Evolutionary conservation across 1,140 invertebrate genomes (phyloP), one percentile per base, ranked within the genome.

Genomic region (Drosophila fuyamai): DNA sequence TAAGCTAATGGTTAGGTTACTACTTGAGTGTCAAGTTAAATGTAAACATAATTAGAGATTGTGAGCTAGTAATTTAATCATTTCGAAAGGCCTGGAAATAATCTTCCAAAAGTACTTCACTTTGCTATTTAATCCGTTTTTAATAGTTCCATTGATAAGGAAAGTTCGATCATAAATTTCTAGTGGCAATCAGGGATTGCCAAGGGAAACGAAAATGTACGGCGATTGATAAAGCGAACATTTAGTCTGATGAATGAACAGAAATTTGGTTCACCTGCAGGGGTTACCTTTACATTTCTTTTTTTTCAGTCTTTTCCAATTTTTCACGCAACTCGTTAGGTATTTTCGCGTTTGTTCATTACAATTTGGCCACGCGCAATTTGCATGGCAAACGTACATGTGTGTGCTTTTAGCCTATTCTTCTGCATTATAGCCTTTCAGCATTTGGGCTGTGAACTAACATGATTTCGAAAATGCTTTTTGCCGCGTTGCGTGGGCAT

Each of bases 361-460:
- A 58, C 62, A 70, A 76, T 62, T 84, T 84, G 53, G 76, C 57
- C 48, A 68, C 51, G 81, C 59, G 43, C 62, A 84, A 84, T 84
- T 83, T 83, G 76, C 81, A 83, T 83, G 50, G 46, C 40, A 65
- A 61, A 76, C 48, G 50, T 67, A 36, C 41, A 27, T 18, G 35
- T 53, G 40, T 51, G 35, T 29, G 12, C 40, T 40, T 14, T 27
- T 47, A 10, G 40, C 27, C 62, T 23, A 51, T 67, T 58, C 44
- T 72, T 40, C 60, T 62, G 50, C 41, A 47, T 66, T 74, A 51
- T 58, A 40, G 53, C 29, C 14, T 50, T 41, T 58, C 32, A 38
- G 32, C 27, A 47, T 38, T 72, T 70, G 29, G 61, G 8, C 46
- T 29, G 18, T 29, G 29, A 44, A 44, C 29, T 32, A 51, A 73